Evolutionary conservation across 2,113 vertebrate genomes (phyloP), one percentile per base, ranked within the genome.

Genomic region (Phalacrocorax brasilianus): DNA sequence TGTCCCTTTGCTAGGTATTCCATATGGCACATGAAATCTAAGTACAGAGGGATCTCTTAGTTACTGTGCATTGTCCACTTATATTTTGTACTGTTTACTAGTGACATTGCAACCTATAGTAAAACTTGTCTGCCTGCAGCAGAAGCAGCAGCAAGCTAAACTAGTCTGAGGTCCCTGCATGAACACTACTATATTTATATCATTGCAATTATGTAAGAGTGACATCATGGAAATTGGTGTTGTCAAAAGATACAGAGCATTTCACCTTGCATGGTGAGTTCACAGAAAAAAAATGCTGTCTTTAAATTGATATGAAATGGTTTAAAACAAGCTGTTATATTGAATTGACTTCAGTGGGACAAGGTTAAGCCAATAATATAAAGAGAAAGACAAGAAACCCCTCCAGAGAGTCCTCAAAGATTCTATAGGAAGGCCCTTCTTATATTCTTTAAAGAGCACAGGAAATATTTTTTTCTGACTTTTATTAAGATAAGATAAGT

Each of bases 11-110:
- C 78, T 82, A 88, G 70, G 35, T 7, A 13, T 86, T 92, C 91
- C 93, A 81, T 93, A 81, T 85, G 84, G 73, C 91, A 94, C 62
- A 38, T 35, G 66, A 95, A 91, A 84, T 70, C 68, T 74, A 50
- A 74, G 52, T 40, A 27, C 62, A 55, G 71, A 55, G 38, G 62
- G 63, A 59, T 80, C 47, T 76, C 66, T 76, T 68, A 45, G 27
- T 55, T 71, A 8, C 42, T 58, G 22, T 35, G 47, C 11, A 14
- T 55, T 38, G 22, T 68, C 30, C 59, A 63, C 8, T 72, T 74
- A 4, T 28, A n/a, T 79, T 80, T 93, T 14, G 4, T 50, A 11
- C 23, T 42, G 33, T 87, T 94, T 73, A 49, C 27, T 56, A 6
- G 3, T 79, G 76, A 38, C 19, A 44, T 44, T 79, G 61, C 76